Evolutionary conservation across 2,888 invertebrate species (phyloP), one percentile per base, ranked within the genome.

Genomic region (Melanargia galathea): DNA sequence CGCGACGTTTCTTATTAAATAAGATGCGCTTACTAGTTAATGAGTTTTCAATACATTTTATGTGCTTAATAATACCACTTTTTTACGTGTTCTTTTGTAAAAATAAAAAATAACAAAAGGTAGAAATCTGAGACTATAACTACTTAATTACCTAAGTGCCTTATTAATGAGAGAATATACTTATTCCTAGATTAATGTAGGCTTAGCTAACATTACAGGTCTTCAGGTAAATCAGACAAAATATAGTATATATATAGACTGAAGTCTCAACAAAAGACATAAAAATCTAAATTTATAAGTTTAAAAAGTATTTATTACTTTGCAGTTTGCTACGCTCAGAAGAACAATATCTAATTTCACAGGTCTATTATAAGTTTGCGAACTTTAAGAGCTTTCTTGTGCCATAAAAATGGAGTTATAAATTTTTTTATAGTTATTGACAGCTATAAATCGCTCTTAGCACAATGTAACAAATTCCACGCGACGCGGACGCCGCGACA

Each of bases 361-460:
- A 16, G 16, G 24, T 0, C n/a, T 10, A 2, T 40, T 43, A 38
- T 11, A 55, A 7, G 24, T 38, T 40, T 24, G 40, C 16, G 16
- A 55, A 5, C 24, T 56, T 56, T 56, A 30, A 45, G 45, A 13
- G 20, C 10, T 30, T 45, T 45, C 57, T 18, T 45, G n/a, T 20
- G 57, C 33, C 45, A 13, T 46, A 26, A 16, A 57, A 16, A 57
- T 57, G 11, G 10, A 33, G 45, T 20, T 57, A 33, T 57, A 57
- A 57, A 57, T 46, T 30, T 11, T 33, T 57, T 57, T 57, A 57
- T 46, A 45, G 57, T 11, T 57, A 57, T 57, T 57, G 57, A 20
- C 11, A n/a, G 45, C 13, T 11, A 57, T 57, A 57, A 46, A 57
- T 45, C 33, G 57, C 13, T 57, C 33, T 33, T 57, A 45, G 45